Evolutionary conservation across 1,140 invertebrate species (phyloP), one percentile per base, ranked within the genome.

Genomic region (Linepithema humile): DNA sequence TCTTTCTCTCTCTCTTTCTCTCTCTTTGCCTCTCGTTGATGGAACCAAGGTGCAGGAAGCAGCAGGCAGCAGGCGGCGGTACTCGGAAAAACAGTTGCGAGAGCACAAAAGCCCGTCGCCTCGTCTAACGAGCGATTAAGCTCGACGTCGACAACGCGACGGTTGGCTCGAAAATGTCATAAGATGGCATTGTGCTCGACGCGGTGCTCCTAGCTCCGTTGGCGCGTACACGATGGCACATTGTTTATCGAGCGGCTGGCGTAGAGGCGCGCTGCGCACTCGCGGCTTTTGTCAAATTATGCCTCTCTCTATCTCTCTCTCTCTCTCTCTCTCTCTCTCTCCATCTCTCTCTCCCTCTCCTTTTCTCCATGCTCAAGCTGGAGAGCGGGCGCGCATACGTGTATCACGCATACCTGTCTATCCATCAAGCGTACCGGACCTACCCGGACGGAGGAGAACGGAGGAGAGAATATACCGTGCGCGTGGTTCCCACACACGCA

Each of bases 191-290:
- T 92, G 92, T 93, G 84, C 84, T n/a, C 53, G 62, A 85, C 75
- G 86, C 65, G 82, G 88, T 88, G 92, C 94, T 94, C 91, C 90
- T 92, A 84, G 86, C 83, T 85, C 89, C 91, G 88, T 93, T 94
- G 92, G 91, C 93, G 93, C 91, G 93, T 92, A 93, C 91, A 92
- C 91, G 93, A 93, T 94, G 90, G 92, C 77, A 92, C 90, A 94
- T 94, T 94, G 93, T 94, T 94, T 93, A 93, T 92, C 88, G 89
- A 89, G 83, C 89, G 86, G 89, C 83, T 85, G 85, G 86, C 82
- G 32, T 45, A 87, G 74, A 83, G 35, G 73, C 87, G 67, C 67
- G 83, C 83, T 82, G 75, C 70, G 64, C 74, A 75, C 78, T 60
- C 64, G 67, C 20, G 40, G 85, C 91, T 88, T 90, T 92, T 91